Evolutionary conservation across 2,113 vertebrate species (phyloP).

Genomic region (Istiophorus platypterus): DNA sequence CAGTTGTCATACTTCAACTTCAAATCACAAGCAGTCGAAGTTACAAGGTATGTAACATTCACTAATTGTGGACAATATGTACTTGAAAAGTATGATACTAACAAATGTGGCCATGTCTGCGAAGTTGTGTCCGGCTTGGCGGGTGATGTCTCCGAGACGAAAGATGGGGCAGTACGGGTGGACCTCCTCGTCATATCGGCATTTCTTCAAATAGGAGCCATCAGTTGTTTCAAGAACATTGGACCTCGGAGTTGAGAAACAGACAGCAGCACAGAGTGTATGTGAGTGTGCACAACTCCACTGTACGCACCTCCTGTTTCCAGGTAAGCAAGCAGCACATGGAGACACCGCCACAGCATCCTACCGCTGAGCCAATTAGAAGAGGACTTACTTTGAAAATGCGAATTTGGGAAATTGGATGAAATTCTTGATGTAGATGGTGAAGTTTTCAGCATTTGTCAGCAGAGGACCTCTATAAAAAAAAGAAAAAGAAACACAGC

Average conservation of each 20-base stretch:
- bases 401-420: constrained; percentile 91
- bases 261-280: neutral
- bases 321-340: neutral
- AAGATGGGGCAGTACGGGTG: constrained; percentile 94
- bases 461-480: constrained; percentile 85
- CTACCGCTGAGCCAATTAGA: neutral
- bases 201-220: constrained; percentile 86
- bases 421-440: constrained; percentile 95
- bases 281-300: neutral
- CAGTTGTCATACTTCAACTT: neutral
- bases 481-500: constrained; percentile 8
- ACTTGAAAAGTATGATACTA: constrained; percentile 51
- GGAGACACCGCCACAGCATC: neutral
- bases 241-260: constrained; percentile 80
- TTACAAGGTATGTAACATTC: neutral
- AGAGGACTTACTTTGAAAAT: constrained; percentile 90
- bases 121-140: constrained; percentile 86
- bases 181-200: constrained; percentile 81
- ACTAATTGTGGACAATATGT: neutral
- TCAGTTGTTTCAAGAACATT: constrained; percentile 87
- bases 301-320: neutral
- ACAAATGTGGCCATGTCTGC: constrained; percentile 87
- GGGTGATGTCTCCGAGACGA: constrained; percentile 86
- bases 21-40: neutral
- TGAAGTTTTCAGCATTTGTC: constrained; percentile 90